Conservation (phyloP, 2,888 invertebrate species). For the Chaitophorus viminalis region DNA sequence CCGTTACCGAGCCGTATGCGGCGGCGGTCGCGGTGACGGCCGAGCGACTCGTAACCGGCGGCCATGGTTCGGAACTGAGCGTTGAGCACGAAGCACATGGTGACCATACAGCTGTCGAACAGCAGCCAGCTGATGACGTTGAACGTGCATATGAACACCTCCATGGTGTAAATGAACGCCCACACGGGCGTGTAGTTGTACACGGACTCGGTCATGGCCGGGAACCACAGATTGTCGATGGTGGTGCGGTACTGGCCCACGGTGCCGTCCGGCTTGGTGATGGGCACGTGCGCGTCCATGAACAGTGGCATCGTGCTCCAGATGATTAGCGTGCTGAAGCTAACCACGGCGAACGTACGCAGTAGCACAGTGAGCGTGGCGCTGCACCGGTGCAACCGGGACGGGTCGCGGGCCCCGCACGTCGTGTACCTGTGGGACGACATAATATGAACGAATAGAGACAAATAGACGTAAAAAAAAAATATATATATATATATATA, state of each 20-base stretch:
- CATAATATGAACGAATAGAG: too few species aligned
- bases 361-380: neutral
- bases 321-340: neutral
- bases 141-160: neutral
- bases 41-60: neutral
- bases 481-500: too few species aligned
- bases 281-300: too few species aligned
- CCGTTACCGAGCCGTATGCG: neutral
- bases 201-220: neutral
- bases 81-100: conserved; percentile 3
- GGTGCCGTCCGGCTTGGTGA: neutral
- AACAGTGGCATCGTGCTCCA: neutral
- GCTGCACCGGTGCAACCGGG: neutral
- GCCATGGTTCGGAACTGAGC: neutral
- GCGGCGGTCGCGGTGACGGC: neutral
- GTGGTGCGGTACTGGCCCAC: neutral
- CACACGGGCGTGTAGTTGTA: conserved; percentile 9
- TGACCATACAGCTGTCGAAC: conserved; percentile 16
- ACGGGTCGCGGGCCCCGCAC: neutral
- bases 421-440: too few species aligned
- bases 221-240: neutral
- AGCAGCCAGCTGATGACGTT: neutral
- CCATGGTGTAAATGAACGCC: neutral
- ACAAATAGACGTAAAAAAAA: too few species aligned
- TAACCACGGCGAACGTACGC: neutral